phyloP scores from a whole-genome alignment of 1,140 invertebrate species.

The Lucilia cuprina region DNA sequence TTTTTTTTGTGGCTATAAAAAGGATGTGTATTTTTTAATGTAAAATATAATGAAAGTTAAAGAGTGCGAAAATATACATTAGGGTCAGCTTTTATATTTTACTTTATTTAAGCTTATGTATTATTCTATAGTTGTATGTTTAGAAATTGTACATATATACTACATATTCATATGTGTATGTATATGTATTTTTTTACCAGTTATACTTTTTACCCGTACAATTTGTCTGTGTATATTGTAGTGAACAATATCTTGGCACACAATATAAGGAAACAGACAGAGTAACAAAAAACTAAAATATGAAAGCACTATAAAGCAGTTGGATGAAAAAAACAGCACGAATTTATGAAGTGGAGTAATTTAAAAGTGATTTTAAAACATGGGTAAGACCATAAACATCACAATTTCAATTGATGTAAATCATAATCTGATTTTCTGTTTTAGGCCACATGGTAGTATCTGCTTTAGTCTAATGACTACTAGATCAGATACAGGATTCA shows the following conservation, averaged over 20 bases:
- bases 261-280: neutral
- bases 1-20: neutral
- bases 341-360: no score
- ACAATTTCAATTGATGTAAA: no score
- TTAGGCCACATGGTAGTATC: no score
- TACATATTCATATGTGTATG: no score
- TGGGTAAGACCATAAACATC: no score
- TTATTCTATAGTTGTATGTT: no score
- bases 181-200: neutral
- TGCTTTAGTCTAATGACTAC: no score
- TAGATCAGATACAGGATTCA: no score
- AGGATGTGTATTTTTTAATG: conserved; percentile 3
- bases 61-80: conserved; percentile 24
- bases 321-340: neutral
- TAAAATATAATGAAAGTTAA: conserved; percentile 30
- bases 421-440: no score
- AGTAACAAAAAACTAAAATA: neutral
- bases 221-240: neutral
- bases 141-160: no score
- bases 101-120: neutral
- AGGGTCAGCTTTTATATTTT: conserved; percentile 3
- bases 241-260: neutral
- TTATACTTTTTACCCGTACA: neutral
- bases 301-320: neutral
- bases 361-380: no score